Evolutionary conservation across 2,888 invertebrate species (phyloP).

Genomic region (Tupiocoris notatus): DNA sequence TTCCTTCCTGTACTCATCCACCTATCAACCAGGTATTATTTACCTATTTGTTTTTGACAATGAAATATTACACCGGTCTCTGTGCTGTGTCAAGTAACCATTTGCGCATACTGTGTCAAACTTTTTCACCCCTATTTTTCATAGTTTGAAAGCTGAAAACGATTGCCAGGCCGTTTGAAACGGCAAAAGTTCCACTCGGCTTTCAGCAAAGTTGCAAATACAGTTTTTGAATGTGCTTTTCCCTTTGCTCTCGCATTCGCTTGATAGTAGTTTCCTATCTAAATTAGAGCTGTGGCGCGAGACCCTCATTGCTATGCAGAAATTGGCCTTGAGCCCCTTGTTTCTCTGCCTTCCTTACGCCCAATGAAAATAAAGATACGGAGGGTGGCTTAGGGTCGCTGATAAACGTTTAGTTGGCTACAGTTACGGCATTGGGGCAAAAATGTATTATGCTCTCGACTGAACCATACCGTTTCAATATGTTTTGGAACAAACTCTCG

Average conservation of each 20-base stretch:
- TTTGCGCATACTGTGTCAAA: no score
- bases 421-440: no score
- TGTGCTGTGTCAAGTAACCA: no score
- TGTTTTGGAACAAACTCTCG: no score
- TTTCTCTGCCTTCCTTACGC: neutral
- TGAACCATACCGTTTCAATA: no score
- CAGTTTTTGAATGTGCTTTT: neutral
- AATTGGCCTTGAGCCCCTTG: neutral
- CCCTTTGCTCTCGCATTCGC: neutral
- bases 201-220: neutral
- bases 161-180: neutral
- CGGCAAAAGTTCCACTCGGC: neutral
- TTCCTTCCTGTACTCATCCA: no score
- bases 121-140: neutral
- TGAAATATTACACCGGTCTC: no score
- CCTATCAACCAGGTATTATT: no score
- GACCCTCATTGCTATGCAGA: neutral
- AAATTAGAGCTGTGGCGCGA: neutral
- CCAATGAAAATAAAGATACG: neutral
- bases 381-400: no score
- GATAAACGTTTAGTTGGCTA: no score
- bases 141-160: neutral
- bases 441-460: no score
- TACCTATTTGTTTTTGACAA: no score
- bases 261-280: neutral